Evolutionary conservation across 2,797 vertebrate species (phyloP), one percentile per base, ranked within the genome.

Genomic region (Coendou prehensilis): DNA sequence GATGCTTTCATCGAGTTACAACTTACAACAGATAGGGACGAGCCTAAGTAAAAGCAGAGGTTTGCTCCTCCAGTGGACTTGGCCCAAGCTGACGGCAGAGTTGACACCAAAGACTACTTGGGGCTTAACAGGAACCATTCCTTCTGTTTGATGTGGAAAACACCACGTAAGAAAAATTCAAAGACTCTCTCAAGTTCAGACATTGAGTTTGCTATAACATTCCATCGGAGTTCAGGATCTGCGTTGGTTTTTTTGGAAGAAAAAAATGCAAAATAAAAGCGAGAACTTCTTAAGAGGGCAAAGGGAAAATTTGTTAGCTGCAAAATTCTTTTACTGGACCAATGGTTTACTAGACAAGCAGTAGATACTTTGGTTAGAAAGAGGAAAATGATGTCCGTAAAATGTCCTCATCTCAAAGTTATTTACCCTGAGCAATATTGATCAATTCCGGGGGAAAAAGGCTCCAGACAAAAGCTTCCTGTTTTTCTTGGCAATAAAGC

Each of bases 71-170:
- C 23, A 30, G 76, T 97, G 95, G 96, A 98, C 94, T 89, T 50
- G 75, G 97, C 98, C 97, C 93, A 97, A 97, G 92, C 54, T 75
- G 96, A 97, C 81, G 96, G 50, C 89, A 86, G 63, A 96, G 87
- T 88, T 96, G 97, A 97, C 93, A 96, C 91, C 92, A 81, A 93
- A 95, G 89, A 90, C 98, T 92, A 97, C 63, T 85, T 81, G 59
- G 95, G 92, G 96, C 97, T 98, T 97, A 96, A 91, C 22, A 84
- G 56, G 75, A 97, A 97, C 96, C 88, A 93, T 83, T 96, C 96
- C 95, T 97, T 88, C 71, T 97, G 4, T 98, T 98, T 98, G 93
- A 93, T 97, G 98, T 98, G 92, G 95, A 97, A 97, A 88, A 37
- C 84, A 63, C 75, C 67, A 87, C 80, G 63, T 79, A 91, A 95